A percentile compares a stretch with the other conserved stretches of the same genome.
These are phyloP conservation scores for Temnothorax nylanderi DNA, from an alignment of 1,140 invertebrate genomes.

Conservation along the genomic window DNA sequence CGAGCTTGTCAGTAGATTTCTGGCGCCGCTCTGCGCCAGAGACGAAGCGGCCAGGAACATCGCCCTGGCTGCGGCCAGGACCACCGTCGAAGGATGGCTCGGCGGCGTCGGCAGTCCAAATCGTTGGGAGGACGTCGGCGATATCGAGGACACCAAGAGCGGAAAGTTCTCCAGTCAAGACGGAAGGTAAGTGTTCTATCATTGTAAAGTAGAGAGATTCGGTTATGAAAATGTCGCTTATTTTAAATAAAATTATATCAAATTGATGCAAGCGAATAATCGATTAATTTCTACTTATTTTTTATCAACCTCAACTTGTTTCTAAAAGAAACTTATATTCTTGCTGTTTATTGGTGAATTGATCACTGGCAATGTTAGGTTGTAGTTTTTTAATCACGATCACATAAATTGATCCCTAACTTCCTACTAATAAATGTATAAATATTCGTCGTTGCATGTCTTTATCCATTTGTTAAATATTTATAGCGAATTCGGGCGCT, in stretches of 20 bases:
- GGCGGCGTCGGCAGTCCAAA: slow-evolving; percentile 86
- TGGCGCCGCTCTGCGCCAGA: slow-evolving; percentile 85
- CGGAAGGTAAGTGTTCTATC: slow-evolving; percentile 74
- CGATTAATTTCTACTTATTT: background rate
- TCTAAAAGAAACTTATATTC: background rate
- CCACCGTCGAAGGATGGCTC: slow-evolving; percentile 87
- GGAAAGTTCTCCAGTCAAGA: slow-evolving; percentile 77
- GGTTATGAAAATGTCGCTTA: background rate
- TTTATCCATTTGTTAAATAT: background rate
- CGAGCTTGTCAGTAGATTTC: slow-evolving; percentile 86
- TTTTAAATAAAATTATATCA: background rate
- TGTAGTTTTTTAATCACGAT: slow-evolving; percentile 4
- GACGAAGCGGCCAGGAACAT: slow-evolving; percentile 86
- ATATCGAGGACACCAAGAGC: slow-evolving; percentile 73
- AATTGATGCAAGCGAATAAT: background rate
- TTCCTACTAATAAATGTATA: background rate
- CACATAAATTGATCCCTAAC: background rate
- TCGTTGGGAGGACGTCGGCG: slow-evolving; percentile 76
- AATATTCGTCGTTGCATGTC: background rate
- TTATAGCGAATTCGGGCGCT: too few species aligned
- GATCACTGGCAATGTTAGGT: background rate
- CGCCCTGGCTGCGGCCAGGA: slow-evolving; percentile 86
- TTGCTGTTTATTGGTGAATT: background rate
- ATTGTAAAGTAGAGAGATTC: background rate
- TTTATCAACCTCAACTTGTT: background rate